Percentiles rank a stretch among this genome's conserved stretches.
These are phyloP conservation scores for Ciconia nigra DNA, from an alignment of 2,797 vertebrate genomes.

Conservation along the genomic window DNA sequence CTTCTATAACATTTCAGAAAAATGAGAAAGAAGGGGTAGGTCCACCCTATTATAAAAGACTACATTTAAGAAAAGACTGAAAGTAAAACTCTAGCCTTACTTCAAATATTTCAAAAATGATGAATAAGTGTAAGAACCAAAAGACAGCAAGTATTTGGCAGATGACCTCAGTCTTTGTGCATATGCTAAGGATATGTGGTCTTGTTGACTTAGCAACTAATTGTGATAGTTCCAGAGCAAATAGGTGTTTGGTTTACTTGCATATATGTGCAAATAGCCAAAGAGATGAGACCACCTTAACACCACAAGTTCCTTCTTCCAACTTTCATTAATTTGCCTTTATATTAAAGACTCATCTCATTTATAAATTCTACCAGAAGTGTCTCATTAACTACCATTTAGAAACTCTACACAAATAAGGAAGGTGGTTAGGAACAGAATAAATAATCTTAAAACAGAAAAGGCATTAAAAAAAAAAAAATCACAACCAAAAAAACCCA, in stretches of 20 bases:
- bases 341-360: neutral
- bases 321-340: neutral
- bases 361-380: neutral
- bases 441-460: neutral
- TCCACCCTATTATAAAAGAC: neutral
- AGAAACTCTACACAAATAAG: neutral
- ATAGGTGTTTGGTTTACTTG: neutral
- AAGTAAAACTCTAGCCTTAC: neutral
- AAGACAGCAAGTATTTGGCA: neutral
- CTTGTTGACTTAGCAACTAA: neutral
- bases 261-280: neutral
- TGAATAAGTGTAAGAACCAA: neutral
- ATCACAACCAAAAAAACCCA: too few relatives aligned
- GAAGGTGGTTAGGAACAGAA: neutral
- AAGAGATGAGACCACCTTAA: neutral
- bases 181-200: neutral
- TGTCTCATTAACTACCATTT: neutral
- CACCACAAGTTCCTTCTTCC: neutral
- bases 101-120: neutral
- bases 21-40: neutral
- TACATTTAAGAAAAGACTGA: neutral
- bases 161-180: neutral
- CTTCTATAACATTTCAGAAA: neutral
- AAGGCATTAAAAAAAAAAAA: neutral
- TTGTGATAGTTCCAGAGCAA: neutral